These are phyloP conservation scores for Cryptocephalus moraei DNA, from an alignment of 2,888 invertebrate genomes.

Conservation along the genomic window DNA sequence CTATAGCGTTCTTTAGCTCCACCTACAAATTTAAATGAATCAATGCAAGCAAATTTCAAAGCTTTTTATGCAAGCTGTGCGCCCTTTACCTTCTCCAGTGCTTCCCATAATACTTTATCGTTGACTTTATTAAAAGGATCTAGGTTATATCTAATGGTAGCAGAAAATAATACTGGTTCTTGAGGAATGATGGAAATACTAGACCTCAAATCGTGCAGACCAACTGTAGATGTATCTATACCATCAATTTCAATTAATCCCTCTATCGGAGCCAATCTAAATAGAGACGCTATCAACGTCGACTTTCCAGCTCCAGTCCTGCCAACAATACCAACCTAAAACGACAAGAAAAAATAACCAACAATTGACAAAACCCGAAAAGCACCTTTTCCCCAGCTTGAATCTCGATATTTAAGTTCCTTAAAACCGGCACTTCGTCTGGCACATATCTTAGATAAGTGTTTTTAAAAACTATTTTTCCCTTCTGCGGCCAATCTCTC, in stretches of 20 bases:
- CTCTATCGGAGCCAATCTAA: conserved; percentile 66
- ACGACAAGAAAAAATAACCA: neutral
- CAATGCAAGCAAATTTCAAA: no score
- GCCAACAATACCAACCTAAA: conserved; percentile 31
- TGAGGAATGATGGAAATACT: conserved; percentile 75
- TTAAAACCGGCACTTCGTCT: conserved; percentile 58
- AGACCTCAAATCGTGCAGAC: conserved; percentile 64
- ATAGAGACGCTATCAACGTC: conserved; percentile 70
- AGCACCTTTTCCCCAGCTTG: conserved; percentile 55
- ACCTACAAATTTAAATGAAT: conserved; percentile 41
- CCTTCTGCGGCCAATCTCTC: conserved; percentile 50
- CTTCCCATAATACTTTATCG: conserved; percentile 66
- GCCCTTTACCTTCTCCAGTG: conserved; percentile 50
- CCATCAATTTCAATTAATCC: conserved; percentile 69
- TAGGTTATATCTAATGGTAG: conserved; percentile 68
- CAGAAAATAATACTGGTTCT: conserved; percentile 78
- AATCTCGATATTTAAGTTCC: conserved; percentile 51
- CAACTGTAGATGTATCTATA: conserved; percentile 57
- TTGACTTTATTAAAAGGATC: conserved; percentile 68
- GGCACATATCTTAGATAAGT: conserved; percentile 53
- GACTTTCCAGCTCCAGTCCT: conserved; percentile 52
- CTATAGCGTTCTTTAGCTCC: conserved; percentile 62
- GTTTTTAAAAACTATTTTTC: conserved; percentile 48
- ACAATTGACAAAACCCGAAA: neutral
- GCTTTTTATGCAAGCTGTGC: no score